Base-by-base conservation (phyloP, 2,888 invertebrate genomes). In the Tribolium freemani region DNA sequence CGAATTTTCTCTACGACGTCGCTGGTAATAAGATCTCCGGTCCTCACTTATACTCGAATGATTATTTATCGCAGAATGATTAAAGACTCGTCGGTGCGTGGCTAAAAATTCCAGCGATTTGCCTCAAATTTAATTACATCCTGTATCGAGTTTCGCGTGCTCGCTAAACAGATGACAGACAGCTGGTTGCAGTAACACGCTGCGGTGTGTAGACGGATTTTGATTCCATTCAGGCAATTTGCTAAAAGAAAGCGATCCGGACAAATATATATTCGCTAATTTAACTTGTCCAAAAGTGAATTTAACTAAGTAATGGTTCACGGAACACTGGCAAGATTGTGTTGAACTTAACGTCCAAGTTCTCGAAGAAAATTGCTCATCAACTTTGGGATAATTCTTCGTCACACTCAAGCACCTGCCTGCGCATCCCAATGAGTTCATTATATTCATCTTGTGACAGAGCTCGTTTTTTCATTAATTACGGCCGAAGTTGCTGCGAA, bases 361-460 rank as follows among this genome's bases (percentile, higher is more conserved):
- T 71, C 38, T 70, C 46, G 70, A 69, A 69, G 78, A 78, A 78
- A 81, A 79, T 76, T 75, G 77, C 78, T 81, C 80, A 81, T 81
- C 81, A 81, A 76, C 75, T 78, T 77, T 69, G 76, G 76, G 75
- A 76, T 71, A 78, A 82, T 82, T 82, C 81, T 77, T 76, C 76
- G 81, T 80, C 82, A 82, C 82, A 82, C 79, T 78, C 78, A 78
- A 71, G 81, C 80, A 81, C 81, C 82, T 82, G 82, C 79, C 75
- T 73, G 74, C 76, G 82, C 82, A 82, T 82, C 76, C 78, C 79
- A 80, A 82, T 82, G 80, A 82, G 80, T 77, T 79, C 77, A 78
- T 81, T 80, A 78, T 75, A 78, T 77, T 77, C 77, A 78, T 77
- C 77, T 26, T 26, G 26, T 26, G 26, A 76, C 76, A 76, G 72